A percentile compares a stretch with the other conserved stretches of the same genome.
Evolutionary conservation across 53 echinoderm and acorn worm species (phyloP).

Genomic region (Patiria pectinifera): DNA sequence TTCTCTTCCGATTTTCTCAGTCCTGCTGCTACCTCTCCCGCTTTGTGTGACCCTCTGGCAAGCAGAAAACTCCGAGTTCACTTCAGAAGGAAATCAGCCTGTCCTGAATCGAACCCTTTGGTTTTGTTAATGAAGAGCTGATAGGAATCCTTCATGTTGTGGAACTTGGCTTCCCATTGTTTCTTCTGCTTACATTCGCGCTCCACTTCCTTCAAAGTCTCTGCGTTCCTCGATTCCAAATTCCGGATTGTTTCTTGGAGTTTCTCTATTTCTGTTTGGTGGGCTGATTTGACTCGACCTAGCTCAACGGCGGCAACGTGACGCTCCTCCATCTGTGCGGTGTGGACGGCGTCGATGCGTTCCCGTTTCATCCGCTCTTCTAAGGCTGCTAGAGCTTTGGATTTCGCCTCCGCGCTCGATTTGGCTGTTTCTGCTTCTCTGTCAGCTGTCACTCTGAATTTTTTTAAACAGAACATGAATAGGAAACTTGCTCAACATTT

Average conservation of each 20-base stretch:
- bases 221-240: conserved; percentile 70
- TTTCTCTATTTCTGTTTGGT: conserved; percentile 70
- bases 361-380: conserved; percentile 71
- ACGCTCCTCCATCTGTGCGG: conserved; percentile 79
- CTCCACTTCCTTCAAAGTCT: conserved; percentile 73
- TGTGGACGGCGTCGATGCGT: conserved; percentile 70
- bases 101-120: conserved; percentile 84
- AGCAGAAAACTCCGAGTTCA: conserved; percentile 39
- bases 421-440: conserved; percentile 75
- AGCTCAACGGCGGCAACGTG: conserved; percentile 82
- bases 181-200: conserved; percentile 80
- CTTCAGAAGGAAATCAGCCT: conserved; percentile 86
- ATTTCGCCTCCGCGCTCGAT: conserved; percentile 63
- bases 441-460: conserved; percentile 71
- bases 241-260: conserved; percentile 70
- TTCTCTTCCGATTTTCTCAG: background rate
- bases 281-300: conserved; percentile 69
- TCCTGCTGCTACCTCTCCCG: background rate
- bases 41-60: background rate
- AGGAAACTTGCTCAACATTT: background rate
- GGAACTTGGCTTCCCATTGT: conserved; percentile 72
- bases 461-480: too few relatives aligned
- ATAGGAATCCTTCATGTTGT: conserved; percentile 77
- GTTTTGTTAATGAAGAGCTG: conserved; percentile 94
- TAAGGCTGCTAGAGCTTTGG: conserved; percentile 69